A percentile compares a stretch with the other conserved stretches of the same genome.
phyloP scores from a whole-genome alignment of 2,113 vertebrate species.

The Loxodonta africana region DNA sequence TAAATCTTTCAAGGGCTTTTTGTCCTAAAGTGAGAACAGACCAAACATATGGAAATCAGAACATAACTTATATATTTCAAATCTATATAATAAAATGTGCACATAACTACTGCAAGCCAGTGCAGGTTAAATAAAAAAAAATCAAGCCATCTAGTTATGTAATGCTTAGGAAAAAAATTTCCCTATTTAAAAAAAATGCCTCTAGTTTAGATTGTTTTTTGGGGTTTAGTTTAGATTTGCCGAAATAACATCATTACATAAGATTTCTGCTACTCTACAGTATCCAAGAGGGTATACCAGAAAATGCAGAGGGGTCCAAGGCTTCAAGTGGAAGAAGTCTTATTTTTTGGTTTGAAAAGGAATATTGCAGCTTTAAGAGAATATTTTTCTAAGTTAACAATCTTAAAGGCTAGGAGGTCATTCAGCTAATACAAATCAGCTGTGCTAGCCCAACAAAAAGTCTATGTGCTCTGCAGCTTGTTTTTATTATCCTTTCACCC shows the following conservation, averaged over 20 bases:
- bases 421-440: constrained; percentile 91
- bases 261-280: constrained; percentile 69
- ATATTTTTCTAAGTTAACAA: constrained; percentile 92
- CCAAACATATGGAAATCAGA: constrained; percentile 79
- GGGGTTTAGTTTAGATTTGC: constrained; percentile 42
- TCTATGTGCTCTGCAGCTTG: constrained; percentile 90
- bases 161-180: constrained; percentile 49
- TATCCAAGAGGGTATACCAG: constrained; percentile 67
- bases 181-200: constrained; percentile 29
- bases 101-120: constrained; percentile 65
- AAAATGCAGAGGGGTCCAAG: constrained; percentile 84
- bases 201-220: constrained; percentile 41
- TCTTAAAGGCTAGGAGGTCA: constrained; percentile 91
- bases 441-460: constrained; percentile 90
- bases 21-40: constrained; percentile 81
- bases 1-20: constrained; percentile 71
- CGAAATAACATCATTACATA: constrained; percentile 43
- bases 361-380: constrained; percentile 92
- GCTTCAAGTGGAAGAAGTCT: constrained; percentile 83
- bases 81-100: constrained; percentile 74
- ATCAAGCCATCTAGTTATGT: constrained; percentile 52
- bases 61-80: constrained; percentile 76
- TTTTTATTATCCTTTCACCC: constrained; percentile 92
- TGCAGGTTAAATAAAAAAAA: constrained; percentile 28
- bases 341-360: constrained; percentile 89